Evolutionary conservation across 2,888 invertebrate species (phyloP), one percentile per base, ranked within the genome.

Genomic region (Heteropelma amictum): DNA sequence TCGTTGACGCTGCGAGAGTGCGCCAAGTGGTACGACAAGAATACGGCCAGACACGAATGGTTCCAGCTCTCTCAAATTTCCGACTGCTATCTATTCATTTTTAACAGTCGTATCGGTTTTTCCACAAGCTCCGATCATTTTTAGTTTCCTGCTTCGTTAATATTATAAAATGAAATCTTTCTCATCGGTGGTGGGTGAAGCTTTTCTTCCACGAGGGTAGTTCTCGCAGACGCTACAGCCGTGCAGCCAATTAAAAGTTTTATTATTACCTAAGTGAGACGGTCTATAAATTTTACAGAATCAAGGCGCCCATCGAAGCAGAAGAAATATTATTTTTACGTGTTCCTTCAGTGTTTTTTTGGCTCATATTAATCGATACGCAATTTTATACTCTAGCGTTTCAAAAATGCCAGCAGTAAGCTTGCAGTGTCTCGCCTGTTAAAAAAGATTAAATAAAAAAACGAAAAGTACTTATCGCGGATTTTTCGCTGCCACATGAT

Each of bases 211-310:
- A 4, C 19, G 19, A 12, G 67, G 77, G 72, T 78, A 78, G 75
- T 79, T 79, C n/a, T 28, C 17, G 23, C 14, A 14, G 26, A 14
- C 7, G 60, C 28, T 40, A 51, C 51, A n/a, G n/a, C 21, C 45
- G 17, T 42, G 23, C 49, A 67, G 35, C 73, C 73, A 79, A 79
- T 79, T 79, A 79, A 78, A 79, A 79, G 72, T 78, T 79, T 77
- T 64, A 76, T 73, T 73, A 81, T 83, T 74, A 78, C 77, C 78
- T 80, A 80, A 82, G 80, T 77, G 79, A 78, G 74, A 56, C 70
- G 73, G 45, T 61, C 54, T 68, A 47, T 73, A 69, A 80, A 40
- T 58, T 64, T 35, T 23, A 60, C 23, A 12, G 51, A 60, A 58
- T 21, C n/a, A 19, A 21, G 10, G 35, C 33, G 23, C 17, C 23